Conservation (phyloP, 2,797 vertebrate genomes). For the Arrhamphus sclerolepis region DNA sequence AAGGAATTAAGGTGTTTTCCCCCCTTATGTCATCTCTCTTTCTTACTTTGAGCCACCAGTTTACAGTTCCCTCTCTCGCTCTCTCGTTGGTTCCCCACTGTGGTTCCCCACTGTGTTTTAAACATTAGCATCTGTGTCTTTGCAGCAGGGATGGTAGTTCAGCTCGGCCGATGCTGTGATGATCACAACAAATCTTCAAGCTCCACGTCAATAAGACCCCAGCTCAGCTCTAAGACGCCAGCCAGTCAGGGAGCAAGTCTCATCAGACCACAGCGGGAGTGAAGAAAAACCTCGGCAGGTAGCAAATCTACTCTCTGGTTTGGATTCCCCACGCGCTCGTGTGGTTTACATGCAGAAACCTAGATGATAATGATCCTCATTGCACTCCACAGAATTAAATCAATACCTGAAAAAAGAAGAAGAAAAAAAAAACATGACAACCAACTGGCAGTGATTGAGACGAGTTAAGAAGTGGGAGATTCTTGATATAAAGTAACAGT, state of each 20-base stretch:
- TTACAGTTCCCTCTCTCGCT: background rate
- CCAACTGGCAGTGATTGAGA: conserved; percentile 10
- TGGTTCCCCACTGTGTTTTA: conserved; percentile 51
- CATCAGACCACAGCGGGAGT: conserved; percentile 21
- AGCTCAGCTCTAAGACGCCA: conserved; percentile 36
- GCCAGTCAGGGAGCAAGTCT: conserved; percentile 34
- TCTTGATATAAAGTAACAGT: conserved; percentile 30
- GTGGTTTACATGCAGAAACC: conserved; percentile 18
- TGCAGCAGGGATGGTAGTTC: conserved; percentile 37
- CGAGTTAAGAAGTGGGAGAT: conserved; percentile 19
- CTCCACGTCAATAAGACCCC: conserved; percentile 60
- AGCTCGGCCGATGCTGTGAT: conserved; percentile 24
- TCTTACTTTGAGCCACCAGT: conserved; percentile 12
- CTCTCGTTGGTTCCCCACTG: conserved; percentile 27
- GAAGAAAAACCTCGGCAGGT: conserved; percentile 32
- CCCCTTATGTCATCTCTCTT: conserved; percentile 17
- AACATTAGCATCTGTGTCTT: conserved; percentile 59
- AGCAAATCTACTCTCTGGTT: conserved; percentile 33
- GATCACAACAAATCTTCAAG: conserved; percentile 46
- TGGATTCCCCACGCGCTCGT: conserved; percentile 8
- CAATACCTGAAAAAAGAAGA: background rate
- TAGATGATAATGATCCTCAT: conserved; percentile 1
- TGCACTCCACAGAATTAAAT: conserved; percentile 19
- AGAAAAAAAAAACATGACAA: conserved; percentile 1
- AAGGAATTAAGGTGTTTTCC: conserved; percentile 29